Evolutionary conservation across 2,797 vertebrate species (phyloP).

Genomic region (Taeniopygia guttata): DNA sequence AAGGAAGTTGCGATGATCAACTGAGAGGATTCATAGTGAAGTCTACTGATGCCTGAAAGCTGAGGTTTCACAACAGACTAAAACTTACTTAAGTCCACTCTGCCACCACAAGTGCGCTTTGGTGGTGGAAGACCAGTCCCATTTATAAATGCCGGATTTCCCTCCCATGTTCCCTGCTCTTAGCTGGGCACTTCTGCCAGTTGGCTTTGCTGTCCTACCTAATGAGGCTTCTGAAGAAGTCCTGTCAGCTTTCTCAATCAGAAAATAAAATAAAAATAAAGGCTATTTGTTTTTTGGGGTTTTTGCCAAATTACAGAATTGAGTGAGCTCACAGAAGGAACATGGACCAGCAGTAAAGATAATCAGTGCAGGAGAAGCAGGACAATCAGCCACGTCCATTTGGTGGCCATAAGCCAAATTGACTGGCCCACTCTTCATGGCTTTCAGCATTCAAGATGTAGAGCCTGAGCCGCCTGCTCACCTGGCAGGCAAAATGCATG

Average conservation of each 20-base stretch:
- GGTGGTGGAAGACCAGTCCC: not conserved
- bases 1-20: not conserved
- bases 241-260: not conserved
- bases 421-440: not conserved
- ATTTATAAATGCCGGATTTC: not conserved
- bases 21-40: not conserved
- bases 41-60: not conserved
- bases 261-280: not conserved
- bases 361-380: not conserved
- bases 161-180: not conserved
- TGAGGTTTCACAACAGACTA: not conserved
- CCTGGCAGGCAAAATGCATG: not conserved
- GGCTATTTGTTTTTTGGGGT: rapidly evolving
- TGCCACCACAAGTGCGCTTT: rapidly evolving
- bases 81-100: not conserved
- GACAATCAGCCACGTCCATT: not conserved
- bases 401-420: not conserved
- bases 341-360: not conserved
- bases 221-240: not conserved
- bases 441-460: not conserved
- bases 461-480: not conserved
- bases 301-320: not conserved
- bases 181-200: not conserved
- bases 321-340: not conserved
- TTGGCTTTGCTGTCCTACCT: not conserved